Evolutionary conservation across 2,113 vertebrate species (phyloP).

Genomic region (Gymnocephalus cernua): DNA sequence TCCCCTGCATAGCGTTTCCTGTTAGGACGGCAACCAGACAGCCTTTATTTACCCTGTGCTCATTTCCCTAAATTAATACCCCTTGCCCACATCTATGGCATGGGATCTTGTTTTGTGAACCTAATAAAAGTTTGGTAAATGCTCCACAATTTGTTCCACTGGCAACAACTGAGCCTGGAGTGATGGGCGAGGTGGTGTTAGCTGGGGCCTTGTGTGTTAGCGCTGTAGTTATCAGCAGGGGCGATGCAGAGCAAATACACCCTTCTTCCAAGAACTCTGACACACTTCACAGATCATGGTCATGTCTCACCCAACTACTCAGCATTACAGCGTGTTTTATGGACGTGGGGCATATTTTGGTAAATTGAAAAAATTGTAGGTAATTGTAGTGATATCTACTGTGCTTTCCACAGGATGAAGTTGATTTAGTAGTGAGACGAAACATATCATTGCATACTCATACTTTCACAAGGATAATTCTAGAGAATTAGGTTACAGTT

Average conservation of each 20-base stretch:
- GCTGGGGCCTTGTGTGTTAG: conserved; percentile 19
- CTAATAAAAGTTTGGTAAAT: conserved; percentile 80
- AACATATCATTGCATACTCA: not conserved
- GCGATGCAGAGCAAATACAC: conserved; percentile 30
- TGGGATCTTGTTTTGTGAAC: conserved; percentile 73
- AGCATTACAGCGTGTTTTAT: not conserved
- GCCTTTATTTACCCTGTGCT: conserved; percentile 80
- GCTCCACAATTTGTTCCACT: conserved; percentile 74
- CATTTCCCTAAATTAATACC: conserved; percentile 82
- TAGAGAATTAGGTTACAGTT: conserved; percentile 14
- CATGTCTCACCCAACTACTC: not conserved
- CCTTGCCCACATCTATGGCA: conserved; percentile 78
- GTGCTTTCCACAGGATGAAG: not conserved
- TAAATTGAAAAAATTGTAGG: too few species aligned
- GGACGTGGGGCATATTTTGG: not conserved
- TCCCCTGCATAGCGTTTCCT: conserved; percentile 82
- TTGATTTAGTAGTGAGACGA: not conserved
- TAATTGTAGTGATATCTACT: not conserved
- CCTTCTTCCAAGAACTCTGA: conserved; percentile 19
- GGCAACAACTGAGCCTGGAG: conserved; percentile 47
- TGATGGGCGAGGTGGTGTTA: conserved; percentile 44
- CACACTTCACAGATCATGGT: conserved; percentile 25
- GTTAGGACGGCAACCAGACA: conserved; percentile 80
- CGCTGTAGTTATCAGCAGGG: conserved; percentile 29
- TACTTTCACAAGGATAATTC: not conserved